Evolutionary conservation across 1,140 invertebrate genomes (phyloP).

Genomic region (Contarinia nasturtii): DNA sequence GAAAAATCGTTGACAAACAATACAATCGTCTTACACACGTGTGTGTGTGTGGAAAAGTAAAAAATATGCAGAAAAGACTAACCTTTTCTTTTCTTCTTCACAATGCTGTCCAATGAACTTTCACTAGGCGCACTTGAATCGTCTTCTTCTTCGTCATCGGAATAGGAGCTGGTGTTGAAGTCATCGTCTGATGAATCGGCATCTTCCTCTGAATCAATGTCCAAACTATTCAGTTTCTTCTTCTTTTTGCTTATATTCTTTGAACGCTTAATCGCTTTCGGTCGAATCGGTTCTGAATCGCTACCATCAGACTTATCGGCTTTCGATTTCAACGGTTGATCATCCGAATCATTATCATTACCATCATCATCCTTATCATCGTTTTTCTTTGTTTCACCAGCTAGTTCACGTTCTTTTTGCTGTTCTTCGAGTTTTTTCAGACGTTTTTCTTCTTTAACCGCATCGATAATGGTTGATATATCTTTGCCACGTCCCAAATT

Average conservation of each 20-base stretch:
- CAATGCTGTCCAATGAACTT: constrained; percentile 17
- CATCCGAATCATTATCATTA: neutral
- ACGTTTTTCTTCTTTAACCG: constrained; percentile 47
- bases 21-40: too few relatives aligned
- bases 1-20: too few relatives aligned
- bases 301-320: neutral
- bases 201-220: constrained; percentile 62
- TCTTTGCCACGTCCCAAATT: constrained; percentile 73
- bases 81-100: constrained; percentile 1
- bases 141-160: constrained; percentile 11
- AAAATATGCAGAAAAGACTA: too few relatives aligned
- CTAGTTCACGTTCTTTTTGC: constrained; percentile 1
- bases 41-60: too few relatives aligned
- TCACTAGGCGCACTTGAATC: constrained; percentile 14
- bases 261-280: constrained; percentile 23
- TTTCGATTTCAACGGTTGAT: too few relatives aligned
- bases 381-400: neutral
- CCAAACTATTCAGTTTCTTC: constrained; percentile 59
- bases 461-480: constrained; percentile 72
- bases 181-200: constrained; percentile 63
- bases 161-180: constrained; percentile 42
- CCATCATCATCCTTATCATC: neutral
- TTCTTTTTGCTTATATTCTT: constrained; percentile 34
- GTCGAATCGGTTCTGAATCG: constrained; percentile 9
- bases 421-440: constrained; percentile 12